A percentile compares a stretch with the other conserved stretches of the same genome.
phyloP scores from a whole-genome alignment of 2,797 vertebrate genomes.

The Alectoris magna region DNA sequence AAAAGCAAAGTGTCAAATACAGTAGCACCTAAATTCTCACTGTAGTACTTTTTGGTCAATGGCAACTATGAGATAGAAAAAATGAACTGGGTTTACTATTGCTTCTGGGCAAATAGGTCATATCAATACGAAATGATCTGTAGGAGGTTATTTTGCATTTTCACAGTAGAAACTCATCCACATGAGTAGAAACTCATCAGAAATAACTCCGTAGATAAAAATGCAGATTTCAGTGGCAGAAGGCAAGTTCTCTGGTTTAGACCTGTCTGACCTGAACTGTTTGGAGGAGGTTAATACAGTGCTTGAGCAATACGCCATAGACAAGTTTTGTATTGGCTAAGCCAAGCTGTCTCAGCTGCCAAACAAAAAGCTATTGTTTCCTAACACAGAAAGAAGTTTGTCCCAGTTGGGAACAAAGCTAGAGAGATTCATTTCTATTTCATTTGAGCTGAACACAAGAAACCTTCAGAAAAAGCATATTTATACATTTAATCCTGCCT shows the following conservation, averaged over 20 bases:
- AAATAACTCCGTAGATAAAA: background rate
- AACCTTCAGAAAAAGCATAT: background rate
- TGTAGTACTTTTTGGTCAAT: background rate
- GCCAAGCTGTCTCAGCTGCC: conserved; percentile 45
- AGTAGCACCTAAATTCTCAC: fast-evolving
- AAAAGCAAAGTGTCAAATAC: background rate
- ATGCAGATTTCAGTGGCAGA: background rate
- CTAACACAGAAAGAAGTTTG: conserved; percentile 7
- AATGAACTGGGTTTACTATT: background rate
- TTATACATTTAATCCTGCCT: background rate
- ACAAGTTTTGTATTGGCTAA: conserved; percentile 2
- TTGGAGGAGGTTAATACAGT: background rate
- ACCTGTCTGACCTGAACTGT: conserved; percentile 25
- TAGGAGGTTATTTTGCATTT: background rate
- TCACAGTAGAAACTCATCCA: background rate
- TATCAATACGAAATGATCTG: background rate
- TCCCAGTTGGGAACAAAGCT: background rate
- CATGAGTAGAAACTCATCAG: background rate
- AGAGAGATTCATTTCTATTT: background rate
- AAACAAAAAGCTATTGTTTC: conserved; percentile 54
- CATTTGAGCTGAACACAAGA: background rate
- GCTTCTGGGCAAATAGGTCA: background rate
- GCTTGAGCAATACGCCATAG: background rate
- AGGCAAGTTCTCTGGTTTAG: background rate
- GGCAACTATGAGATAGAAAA: background rate